Evolutionary conservation across 2,113 vertebrate genomes (phyloP), one percentile per base, ranked within the genome.

Genomic region (Chrysemys picta): DNA sequence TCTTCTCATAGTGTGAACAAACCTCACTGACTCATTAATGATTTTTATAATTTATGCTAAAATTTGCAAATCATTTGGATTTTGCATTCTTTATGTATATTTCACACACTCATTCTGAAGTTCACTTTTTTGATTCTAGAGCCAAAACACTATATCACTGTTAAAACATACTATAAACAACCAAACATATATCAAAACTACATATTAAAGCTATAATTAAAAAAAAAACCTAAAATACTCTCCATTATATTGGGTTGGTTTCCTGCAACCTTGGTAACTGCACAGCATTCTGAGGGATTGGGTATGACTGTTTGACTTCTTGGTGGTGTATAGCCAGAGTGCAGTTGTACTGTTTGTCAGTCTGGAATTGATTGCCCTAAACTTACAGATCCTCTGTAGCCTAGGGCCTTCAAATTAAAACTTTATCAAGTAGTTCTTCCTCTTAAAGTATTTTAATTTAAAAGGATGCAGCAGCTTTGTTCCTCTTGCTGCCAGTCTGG

Each of bases 41-140:
- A 75, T 3, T 6, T 86, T 88, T 93, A 21, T 56, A 82, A 1
- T 90, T 89, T 59, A 13, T 83, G 21, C 27, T 49, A 3, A 8
- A 19, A 9, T 5, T 82, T 72, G 42, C 0, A 27, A 81, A 4
- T 88, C 84, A n/a, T 59, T 8, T 12, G 45, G 9, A 5, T 47
- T 82, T 53, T 0, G 0, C 65, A 25, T 3, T 72, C 59, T 3
- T 38, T n/a, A n/a, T 22, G 65, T 72, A 3, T 0, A 0, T 59
- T 72, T 42, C 53, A 84, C 53, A 10, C 0, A 0, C 2, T 54
- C 19, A 31, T 93, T 91, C 56, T 80, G 52, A 93, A 90, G 53
- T 52, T n/a, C 57, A 47, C 11, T 83, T 65, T 45, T 29, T 62
- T 45, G n/a, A 45, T 42, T 75, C 72, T 42, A 75, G 72, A 24